Conservation (phyloP, 2,888 invertebrate genomes). For the Leucophenga maculata region DNA sequence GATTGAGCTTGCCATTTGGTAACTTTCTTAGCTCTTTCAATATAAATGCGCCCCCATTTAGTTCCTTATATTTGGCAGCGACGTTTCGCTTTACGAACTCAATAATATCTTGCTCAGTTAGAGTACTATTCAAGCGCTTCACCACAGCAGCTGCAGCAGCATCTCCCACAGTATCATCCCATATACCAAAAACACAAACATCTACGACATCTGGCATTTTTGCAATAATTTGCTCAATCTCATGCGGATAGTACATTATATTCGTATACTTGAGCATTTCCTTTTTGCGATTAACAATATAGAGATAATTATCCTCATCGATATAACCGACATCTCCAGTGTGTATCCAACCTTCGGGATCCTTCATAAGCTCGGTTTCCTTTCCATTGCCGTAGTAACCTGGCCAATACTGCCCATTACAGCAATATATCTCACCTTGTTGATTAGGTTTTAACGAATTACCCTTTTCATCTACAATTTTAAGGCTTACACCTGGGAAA, state of each 20-base stretch:
- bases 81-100: constrained; percentile 43
- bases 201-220: constrained; percentile 55
- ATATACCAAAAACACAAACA: constrained; percentile 60
- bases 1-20: constrained; percentile 60
- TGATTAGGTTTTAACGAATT: constrained; percentile 51
- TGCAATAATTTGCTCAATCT: constrained; percentile 58
- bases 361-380: constrained; percentile 45
- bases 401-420: constrained; percentile 45
- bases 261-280: constrained; percentile 62
- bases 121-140: constrained; percentile 35
- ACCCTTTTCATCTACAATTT: constrained; percentile 53
- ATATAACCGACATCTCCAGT: constrained; percentile 68
- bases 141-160: constrained; percentile 63
- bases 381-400: constrained; percentile 56
- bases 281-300: constrained; percentile 64
- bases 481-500: constrained; percentile 43
- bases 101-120: constrained; percentile 45
- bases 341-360: constrained; percentile 59
- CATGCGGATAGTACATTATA: constrained; percentile 57
- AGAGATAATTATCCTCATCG: constrained; percentile 59
- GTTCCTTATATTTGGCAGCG: constrained; percentile 49
- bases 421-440: constrained; percentile 59
- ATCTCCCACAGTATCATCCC: constrained; percentile 50
- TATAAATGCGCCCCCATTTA: constrained; percentile 59
- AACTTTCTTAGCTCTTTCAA: constrained; percentile 57